Percentiles rank a stretch among this genome's conserved stretches.
Evolutionary conservation across 2,113 vertebrate genomes (phyloP).

Genomic region (Dasyornis broadbenti): DNA sequence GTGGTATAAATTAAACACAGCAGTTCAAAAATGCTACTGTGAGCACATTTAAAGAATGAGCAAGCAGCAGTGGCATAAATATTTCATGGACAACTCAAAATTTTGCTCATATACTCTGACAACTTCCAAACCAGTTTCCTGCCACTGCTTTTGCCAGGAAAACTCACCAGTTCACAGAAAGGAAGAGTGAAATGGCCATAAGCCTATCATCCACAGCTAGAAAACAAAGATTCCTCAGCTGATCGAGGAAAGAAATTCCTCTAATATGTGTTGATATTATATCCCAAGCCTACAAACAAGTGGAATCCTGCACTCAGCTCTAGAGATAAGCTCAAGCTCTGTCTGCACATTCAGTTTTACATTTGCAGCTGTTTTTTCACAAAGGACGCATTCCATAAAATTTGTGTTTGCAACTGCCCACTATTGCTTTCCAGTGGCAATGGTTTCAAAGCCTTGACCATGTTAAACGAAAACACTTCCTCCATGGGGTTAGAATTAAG

Average conservation of each 20-base stretch:
- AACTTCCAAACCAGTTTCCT: constrained; percentile 1
- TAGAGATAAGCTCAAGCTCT: background rate
- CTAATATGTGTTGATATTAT: background rate
- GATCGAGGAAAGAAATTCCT: background rate
- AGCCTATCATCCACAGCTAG: background rate
- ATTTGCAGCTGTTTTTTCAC: background rate
- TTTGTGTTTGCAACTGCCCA: background rate
- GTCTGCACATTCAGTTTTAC: background rate
- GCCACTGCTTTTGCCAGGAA: background rate
- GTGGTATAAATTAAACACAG: background rate
- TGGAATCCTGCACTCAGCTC: background rate
- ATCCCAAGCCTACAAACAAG: background rate
- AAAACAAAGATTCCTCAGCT: background rate
- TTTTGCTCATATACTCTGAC: background rate
- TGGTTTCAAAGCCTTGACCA: background rate
- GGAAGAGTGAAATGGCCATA: background rate
- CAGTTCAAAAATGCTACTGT: background rate
- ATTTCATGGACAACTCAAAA: background rate
- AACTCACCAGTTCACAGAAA: background rate
- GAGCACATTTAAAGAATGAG: background rate
- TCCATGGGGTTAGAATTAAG: background rate
- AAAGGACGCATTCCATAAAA: background rate
- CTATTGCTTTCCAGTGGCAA: background rate
- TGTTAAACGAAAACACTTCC: background rate
- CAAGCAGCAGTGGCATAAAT: background rate